Base-by-base conservation (phyloP, 2,113 vertebrate species). In the Ammodytes marinus region DNA sequence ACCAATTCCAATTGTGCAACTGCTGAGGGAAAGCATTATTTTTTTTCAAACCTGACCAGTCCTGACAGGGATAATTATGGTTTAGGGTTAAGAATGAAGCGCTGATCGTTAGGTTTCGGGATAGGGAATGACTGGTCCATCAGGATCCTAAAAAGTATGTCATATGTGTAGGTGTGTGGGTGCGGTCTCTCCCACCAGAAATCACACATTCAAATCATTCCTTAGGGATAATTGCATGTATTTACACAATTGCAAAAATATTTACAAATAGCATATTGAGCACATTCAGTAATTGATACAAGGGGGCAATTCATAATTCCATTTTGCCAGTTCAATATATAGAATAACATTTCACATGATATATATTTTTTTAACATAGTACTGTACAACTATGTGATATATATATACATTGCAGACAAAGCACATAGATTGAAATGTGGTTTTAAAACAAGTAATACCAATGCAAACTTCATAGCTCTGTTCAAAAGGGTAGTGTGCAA, bases 381-480 rank as follows among this genome's bases (percentile, higher is more conserved):
- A 40, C 27, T 37, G 39, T 65, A 40, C 27, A 58, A 40, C 53
- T 42, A 42, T 55, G 74, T 55, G 74, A 69, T 76, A 79, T 55
- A 40, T 81, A 77, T 73, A 80, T 73, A 69, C 37, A 72, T 83
- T 78, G 63, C 55, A 63, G 74, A 80, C 67, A 86, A 87, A 78
- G 65, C 63, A 65, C 64, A 77, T 68, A 45, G 27, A 85, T 73
- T 89, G 90, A 93, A 90, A 93, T 93, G 88, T 85, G 58, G 80
- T 83, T 27, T 68, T 68, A 83, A 80, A 40, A 68, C 5, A 42
- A 80, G 71, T 49, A 83, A 60, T 58, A 84, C 42, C 65, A 57
- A 35, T 46, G 55, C 53, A 37, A 39, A 45, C 65, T 66, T 50
- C 50, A 49, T 58, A 58, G 47, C 61, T 60, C 7, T 47, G 55